Evolutionary conservation across 2,888 invertebrate genomes (phyloP).

Genomic region (Thymelicus sylvestris): DNA sequence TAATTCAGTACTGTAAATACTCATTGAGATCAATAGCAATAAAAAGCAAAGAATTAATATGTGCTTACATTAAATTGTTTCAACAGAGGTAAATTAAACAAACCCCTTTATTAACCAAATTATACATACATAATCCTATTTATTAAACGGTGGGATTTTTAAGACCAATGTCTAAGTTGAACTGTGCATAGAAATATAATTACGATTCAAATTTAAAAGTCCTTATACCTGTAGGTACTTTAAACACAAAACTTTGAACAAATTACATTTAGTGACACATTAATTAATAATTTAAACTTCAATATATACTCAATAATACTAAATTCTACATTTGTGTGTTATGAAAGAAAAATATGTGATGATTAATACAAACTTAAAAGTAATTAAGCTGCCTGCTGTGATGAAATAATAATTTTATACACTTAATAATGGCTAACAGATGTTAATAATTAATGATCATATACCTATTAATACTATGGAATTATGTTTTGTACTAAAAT

Average conservation of each 20-base stretch:
- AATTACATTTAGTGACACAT: background rate
- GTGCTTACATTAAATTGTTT: background rate
- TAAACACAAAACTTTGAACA: constrained; percentile 6
- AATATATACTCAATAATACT: background rate
- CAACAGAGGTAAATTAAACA: background rate
- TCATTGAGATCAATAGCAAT: constrained; percentile 34
- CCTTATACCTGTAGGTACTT: constrained; percentile 9
- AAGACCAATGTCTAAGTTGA: constrained; percentile 29
- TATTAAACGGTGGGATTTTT: constrained; percentile 42
- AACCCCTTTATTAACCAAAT: background rate
- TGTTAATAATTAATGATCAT: constrained; percentile 9
- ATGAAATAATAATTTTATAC: constrained; percentile 35
- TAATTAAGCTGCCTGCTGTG: constrained; percentile 30
- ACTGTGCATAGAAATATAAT: constrained; percentile 17
- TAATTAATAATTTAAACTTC: no score
- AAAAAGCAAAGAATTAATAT: constrained; percentile 18
- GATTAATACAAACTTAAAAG: constrained; percentile 15
- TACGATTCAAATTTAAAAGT: background rate
- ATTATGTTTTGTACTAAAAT: constrained; percentile 47
- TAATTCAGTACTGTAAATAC: constrained; percentile 34
- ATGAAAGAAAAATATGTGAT: constrained; percentile 26
- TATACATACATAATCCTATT: background rate
- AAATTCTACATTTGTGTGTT: constrained; percentile 11
- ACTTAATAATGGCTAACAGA: constrained; percentile 13
- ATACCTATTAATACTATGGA: constrained; percentile 31